Evolutionary conservation across 2,113 vertebrate genomes (phyloP), one percentile per base, ranked within the genome.

Genomic region (Acrocephalus kingi): DNA sequence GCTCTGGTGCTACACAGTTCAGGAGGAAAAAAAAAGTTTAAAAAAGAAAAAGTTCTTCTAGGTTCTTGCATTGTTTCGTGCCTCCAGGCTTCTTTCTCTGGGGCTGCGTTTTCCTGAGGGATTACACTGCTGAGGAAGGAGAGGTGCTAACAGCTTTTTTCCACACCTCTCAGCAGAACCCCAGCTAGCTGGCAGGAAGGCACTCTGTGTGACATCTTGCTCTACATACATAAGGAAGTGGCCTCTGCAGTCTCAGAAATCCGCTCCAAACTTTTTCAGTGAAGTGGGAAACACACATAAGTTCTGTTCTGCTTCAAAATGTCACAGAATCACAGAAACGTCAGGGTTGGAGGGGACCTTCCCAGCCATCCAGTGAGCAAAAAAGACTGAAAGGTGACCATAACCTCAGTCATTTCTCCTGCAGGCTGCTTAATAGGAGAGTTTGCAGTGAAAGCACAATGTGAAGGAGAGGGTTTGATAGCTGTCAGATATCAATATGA

Each of bases 311-410:
- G 37, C n/a, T 39, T 59, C 21, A 17, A 55, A 68, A 59, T 20
- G 11, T 4, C 54, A 25, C 2, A 0, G 30, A 61, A 46, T 22
- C 68, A 23, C 37, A 45, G 76, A 37, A 73, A 5, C 22, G 23
- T 9, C 2, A 3, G 10, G 24, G 54, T 2, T 68, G 54, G 46
- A 59, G 27, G 46, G 54, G n/a, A 61, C 30, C 2, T 54, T n/a
- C 13, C 3, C 0, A 0, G 20, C 8, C 46, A 51, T 25, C 24
- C 72, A 41, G 51, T 2, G 45, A 74, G 52, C 19, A 55, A 51
- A 52, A 58, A 13, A 7, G 14, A 49, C 23, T 23, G n/a, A 45
- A 73, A 82, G 9, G 45, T 33, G 66, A 33, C 5, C 18, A 13
- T 6, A 14, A 64, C 9, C 80, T 68, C 69, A 78, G 19, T 14